These are phyloP conservation scores for Plutomurus gul DNA, from an alignment of 1,140 invertebrate genomes.

Conservation along the genomic window DNA sequence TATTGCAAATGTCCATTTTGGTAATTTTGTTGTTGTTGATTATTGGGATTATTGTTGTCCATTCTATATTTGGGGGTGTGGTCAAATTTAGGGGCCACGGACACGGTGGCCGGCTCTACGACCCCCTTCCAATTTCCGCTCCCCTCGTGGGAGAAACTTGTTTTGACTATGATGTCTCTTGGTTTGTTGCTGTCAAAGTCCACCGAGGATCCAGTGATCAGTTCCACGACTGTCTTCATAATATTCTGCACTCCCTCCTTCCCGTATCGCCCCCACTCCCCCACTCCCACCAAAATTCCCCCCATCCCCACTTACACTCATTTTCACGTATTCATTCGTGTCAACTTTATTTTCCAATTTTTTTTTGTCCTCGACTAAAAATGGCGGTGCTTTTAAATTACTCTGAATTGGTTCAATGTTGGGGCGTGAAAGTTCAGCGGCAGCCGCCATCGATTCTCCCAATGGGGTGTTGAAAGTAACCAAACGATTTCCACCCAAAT, in stretches of 20 bases:
- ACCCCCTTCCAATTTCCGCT: constrained; percentile 6
- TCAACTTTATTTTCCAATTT: too few relatives aligned
- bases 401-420: background rate
- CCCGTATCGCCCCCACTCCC: background rate
- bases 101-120: background rate
- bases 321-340: background rate
- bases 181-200: constrained; percentile 30
- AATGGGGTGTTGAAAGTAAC: background rate
- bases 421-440: background rate
- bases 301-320: background rate
- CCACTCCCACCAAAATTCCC: background rate
- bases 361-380: too few relatives aligned
- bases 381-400: too few relatives aligned
- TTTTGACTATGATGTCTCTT: constrained; percentile 45
- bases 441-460: too few relatives aligned
- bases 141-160: constrained; percentile 42
- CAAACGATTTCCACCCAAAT: background rate
- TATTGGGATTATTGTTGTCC: background rate
- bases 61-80: background rate
- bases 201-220: constrained; percentile 34
- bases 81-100: background rate
- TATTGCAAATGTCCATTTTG: background rate
- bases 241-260: background rate
- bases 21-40: background rate
- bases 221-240: constrained; percentile 20